A percentile compares a stretch with the other conserved stretches of the same genome.
Evolutionary conservation across 1,140 invertebrate genomes (phyloP).

Genomic region (Drosophila nigromelanica): DNA sequence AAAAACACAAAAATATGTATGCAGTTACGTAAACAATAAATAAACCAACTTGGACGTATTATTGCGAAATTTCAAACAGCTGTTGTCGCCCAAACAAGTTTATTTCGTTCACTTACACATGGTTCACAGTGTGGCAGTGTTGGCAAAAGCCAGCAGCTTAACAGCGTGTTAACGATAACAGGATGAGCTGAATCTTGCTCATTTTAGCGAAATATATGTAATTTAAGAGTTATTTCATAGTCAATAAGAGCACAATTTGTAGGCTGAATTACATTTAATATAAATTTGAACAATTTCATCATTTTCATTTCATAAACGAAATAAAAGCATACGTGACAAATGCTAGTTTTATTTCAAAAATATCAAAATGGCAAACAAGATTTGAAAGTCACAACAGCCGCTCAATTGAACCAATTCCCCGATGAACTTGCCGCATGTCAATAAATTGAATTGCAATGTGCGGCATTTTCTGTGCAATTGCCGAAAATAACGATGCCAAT

Average conservation of each 20-base stretch:
- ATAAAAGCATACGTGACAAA: too few relatives aligned
- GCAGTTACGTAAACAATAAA: slow-evolving; percentile 50
- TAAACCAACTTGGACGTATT: slow-evolving; percentile 31
- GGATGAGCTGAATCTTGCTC: not conserved
- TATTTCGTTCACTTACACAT: slow-evolving; percentile 6
- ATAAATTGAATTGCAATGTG: slow-evolving; percentile 44
- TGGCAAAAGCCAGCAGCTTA: slow-evolving; percentile 8
- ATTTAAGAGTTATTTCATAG: too few relatives aligned
- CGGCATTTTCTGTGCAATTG: slow-evolving; percentile 60
- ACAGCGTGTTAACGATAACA: not conserved
- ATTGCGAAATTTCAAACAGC: slow-evolving; percentile 52
- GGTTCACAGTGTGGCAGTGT: slow-evolving; percentile 6
- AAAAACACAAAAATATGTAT: slow-evolving; percentile 1
- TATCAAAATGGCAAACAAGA: too few relatives aligned
- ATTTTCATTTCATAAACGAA: too few relatives aligned
- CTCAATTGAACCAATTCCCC: slow-evolving; percentile 2
- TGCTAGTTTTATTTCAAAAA: too few relatives aligned
- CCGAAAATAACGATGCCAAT: not conserved
- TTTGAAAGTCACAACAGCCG: not conserved
- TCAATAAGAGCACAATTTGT: too few relatives aligned
- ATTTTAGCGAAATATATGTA: too few relatives aligned
- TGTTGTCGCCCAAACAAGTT: slow-evolving; percentile 20
- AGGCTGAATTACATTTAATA: too few relatives aligned
- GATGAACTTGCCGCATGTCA: too few relatives aligned
- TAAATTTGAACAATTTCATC: too few relatives aligned